A percentile compares a stretch with the other conserved stretches of the same genome.
Conservation (phyloP, 2,113 vertebrate genomes). For the Apus apus region DNA sequence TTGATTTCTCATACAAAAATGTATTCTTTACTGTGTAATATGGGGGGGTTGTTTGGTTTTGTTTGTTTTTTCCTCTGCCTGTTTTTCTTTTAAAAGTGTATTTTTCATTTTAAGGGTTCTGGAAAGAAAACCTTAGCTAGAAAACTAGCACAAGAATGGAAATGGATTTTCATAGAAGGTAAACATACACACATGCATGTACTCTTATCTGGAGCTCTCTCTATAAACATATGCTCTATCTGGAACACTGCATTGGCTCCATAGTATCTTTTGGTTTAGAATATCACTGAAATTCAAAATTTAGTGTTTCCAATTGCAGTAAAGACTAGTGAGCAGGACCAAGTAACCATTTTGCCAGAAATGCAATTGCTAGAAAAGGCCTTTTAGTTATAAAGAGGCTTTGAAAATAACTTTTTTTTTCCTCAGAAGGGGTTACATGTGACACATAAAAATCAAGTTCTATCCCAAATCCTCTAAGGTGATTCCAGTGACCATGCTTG, state of each 20-base stretch:
- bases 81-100: not conserved
- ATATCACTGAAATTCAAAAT: not conserved
- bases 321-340: not conserved
- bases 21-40: not conserved
- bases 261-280: not conserved
- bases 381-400: not conserved
- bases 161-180: constrained; percentile 90
- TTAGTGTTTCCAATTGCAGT: not conserved
- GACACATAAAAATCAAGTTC: not conserved
- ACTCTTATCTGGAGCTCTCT: not conserved
- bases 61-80: not conserved
- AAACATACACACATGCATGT: not conserved
- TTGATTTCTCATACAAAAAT: not conserved
- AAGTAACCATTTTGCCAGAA: not conserved
- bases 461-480: not conserved
- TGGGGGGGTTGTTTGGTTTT: too few species aligned
- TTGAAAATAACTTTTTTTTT: not conserved
- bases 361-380: not conserved
- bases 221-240: not conserved
- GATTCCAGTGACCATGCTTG: not conserved
- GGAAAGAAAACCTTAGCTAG: constrained; percentile 90
- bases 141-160: constrained; percentile 85
- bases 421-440: rapidly evolving
- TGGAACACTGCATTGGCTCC: not conserved
- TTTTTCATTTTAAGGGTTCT: constrained; percentile 81